Base-by-base conservation (phyloP, 2,888 invertebrate genomes). In the Penaeus monodon region DNA sequence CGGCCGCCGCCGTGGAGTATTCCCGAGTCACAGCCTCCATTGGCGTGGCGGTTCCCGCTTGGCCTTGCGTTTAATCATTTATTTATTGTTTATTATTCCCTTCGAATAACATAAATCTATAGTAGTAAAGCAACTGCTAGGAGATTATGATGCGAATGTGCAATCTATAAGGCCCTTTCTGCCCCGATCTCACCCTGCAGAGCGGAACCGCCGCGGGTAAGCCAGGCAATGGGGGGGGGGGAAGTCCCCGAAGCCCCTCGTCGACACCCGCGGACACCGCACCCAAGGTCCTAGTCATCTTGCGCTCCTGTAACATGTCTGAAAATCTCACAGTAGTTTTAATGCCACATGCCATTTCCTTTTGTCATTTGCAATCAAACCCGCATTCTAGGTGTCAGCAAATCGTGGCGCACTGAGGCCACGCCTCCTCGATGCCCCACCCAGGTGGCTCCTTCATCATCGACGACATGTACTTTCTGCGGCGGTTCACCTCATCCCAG, bases 401-500 rank as follows among this genome's bases (percentile, higher is more conserved):
- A 57, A 90, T 90, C 70, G 89, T 90, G 29, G 90, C 89, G 90
- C 4, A 29, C 3, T 3, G 85, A 88, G 66, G 90, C 90, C 17
- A 81, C 66, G 0, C 85, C 86, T 27, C 84, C 78, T 68, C 88
- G 33, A 90, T 79, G 79, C 90, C 90, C 17, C 90, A 90, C 85
- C 85, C 89, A 90, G 49, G 91, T 87, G 12, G 89, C 89, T 74
- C 85, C n/a, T n/a, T 90, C 79, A 88, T 88, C 85, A 88, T 90
- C 73, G 88, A 89, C 88, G 88, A 76, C 27, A 81, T 29, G 12
- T 89, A 78, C 84, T 90, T 90, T 90, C 90, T 90, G 90, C 64
- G 91, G 90, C 22, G 90, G 90, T 27, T 85, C 89, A n/a, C 70
- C 84, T 90, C 63, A 89, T 90, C 82, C 85, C 63, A 87, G 88